A percentile compares a stretch with the other conserved stretches of the same genome.
phyloP scores from a whole-genome alignment of 2,797 vertebrate species.

The Salmo trutta region DNA sequence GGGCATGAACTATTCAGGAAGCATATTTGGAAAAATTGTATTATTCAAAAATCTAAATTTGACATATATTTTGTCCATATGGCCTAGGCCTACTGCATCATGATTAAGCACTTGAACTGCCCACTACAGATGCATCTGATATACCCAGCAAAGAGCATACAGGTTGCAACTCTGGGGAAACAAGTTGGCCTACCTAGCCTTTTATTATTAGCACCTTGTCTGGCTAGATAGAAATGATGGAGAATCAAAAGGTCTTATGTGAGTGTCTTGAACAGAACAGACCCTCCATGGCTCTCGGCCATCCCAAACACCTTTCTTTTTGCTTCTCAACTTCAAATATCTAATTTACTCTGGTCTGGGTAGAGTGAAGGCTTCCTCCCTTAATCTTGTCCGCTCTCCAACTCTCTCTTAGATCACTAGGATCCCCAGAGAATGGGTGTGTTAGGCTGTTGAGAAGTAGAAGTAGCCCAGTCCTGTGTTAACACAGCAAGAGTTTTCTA shows the following conservation, averaged over 20 bases:
- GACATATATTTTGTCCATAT: too few relatives aligned
- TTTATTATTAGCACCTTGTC: not conserved
- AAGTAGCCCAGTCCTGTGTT: slow-evolving; percentile 68
- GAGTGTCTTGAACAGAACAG: slow-evolving; percentile 5
- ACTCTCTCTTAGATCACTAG: slow-evolving; percentile 66
- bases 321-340: slow-evolving; percentile 51
- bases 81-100: too few relatives aligned
- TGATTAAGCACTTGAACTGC: too few relatives aligned
- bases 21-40: too few relatives aligned
- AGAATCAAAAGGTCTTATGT: not conserved
- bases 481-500: slow-evolving; percentile 45
- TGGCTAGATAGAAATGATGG: slow-evolving; percentile 9
- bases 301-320: slow-evolving; percentile 39
- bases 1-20: too few relatives aligned
- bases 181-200: not conserved
- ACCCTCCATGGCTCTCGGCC: slow-evolving; percentile 30
- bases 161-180: not conserved
- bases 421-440: slow-evolving; percentile 79
- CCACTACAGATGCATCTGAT: not conserved
- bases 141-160: not conserved
- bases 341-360: slow-evolving; percentile 60
- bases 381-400: slow-evolving; percentile 71
- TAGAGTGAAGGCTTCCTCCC: slow-evolving; percentile 63
- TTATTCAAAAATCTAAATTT: too few relatives aligned
- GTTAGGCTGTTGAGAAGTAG: slow-evolving; percentile 65